phyloP scores from a whole-genome alignment of 2,888 invertebrate genomes.

The Nemurella pictetii region DNA sequence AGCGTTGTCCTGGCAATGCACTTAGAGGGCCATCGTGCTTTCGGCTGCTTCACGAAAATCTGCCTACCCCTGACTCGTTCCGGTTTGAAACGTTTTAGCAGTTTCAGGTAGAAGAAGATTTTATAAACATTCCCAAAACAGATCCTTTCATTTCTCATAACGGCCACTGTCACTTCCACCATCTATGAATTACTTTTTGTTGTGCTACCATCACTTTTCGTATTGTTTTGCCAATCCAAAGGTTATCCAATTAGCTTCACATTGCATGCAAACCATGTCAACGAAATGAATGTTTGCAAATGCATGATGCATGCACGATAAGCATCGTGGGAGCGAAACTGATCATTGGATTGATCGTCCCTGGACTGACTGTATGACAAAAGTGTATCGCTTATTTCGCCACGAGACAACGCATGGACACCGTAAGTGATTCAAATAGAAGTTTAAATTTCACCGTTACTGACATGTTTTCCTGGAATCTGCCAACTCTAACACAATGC shows the following conservation, averaged over 20 bases:
- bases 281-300: not conserved
- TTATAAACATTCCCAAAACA: not conserved
- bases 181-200: not conserved
- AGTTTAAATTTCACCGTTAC: not conserved
- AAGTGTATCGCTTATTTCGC: not conserved
- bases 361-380: not conserved
- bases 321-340: not conserved
- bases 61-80: not conserved
- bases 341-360: not conserved
- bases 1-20: not conserved
- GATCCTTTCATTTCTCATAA: not conserved
- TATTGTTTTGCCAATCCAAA: not conserved
- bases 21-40: not conserved
- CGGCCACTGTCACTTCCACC: not conserved
- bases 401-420: not conserved
- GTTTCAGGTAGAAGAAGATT: not conserved
- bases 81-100: not conserved
- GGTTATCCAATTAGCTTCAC: not conserved
- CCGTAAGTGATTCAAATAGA: not conserved
- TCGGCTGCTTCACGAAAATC: not conserved
- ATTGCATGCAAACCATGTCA: not conserved
- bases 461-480: not conserved
- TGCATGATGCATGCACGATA: not conserved
- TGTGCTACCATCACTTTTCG: not conserved
- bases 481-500: not conserved